Base-by-base conservation (phyloP, 2,888 invertebrate species). In the Lordiphosa andalusiaca region DNA sequence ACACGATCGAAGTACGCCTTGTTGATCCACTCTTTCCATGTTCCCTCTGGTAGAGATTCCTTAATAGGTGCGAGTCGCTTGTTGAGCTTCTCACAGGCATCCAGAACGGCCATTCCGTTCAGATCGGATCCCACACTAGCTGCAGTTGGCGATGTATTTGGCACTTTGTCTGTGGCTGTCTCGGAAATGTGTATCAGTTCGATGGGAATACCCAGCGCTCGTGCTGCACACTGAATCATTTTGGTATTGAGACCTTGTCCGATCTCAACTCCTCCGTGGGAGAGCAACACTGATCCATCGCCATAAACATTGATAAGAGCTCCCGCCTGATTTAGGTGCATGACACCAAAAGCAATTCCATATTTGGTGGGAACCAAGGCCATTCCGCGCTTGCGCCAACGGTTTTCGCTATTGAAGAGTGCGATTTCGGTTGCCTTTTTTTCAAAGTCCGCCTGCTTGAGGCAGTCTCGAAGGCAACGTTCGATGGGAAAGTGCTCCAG, bases 201-300 rank as follows among this genome's bases (percentile, higher is more conserved):
- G 12, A 12, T 25, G 2, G 52, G 6, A 4, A 52, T 10, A 1
- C 52, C 52, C 6, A 52, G 21, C 1, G 19, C 42, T 21, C 35
- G 36, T 23, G 21, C 21, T 21, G 52, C 52, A 16, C 41, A 23
- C 37, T 52, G 52, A 33, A 42, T 35, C 52, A 52, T 42, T 7
- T 52, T 52, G 10, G 42, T 52, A 10, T 52, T 33, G 25, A 52
- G 13, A 2, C 52, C 52, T 36, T 52, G 52, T 21, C 52, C 52
- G 13, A 52, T 52, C 36, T 52, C 52, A 9, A 35, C 35, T 13
- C 52, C 52, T 9, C 52, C 52, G 10, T 52, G 52, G 7, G 33
- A 35, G 3, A 52, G 35, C 16, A 21, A 35, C 37, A 52, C 52
- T 21, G 52, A 52, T 2, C 52, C 52, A 37, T 52, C 52, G 10